Base-by-base conservation (phyloP, 2,888 invertebrate genomes). In the Acrobasis repandana region DNA sequence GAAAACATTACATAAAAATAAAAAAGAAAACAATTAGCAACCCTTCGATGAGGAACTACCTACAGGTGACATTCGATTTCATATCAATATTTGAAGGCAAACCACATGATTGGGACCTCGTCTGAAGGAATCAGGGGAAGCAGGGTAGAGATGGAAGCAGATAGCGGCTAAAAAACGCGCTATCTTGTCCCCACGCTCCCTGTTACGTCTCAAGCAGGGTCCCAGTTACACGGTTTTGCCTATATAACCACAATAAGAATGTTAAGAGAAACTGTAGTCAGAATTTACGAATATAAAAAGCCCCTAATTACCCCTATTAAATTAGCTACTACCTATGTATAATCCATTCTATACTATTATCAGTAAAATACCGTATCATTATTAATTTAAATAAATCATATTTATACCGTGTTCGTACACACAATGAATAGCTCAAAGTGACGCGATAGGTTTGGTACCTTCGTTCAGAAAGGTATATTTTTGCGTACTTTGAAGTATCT, bases 301-400 rank as follows among this genome's bases (percentile, higher is more conserved):
- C 86, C 83, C 85, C 82, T 85, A 86, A 80, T 80, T 81, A 83
- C 79, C 76, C 83, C 88, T 89, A 88, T 85, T 83, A 79, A 85
- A 87, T 88, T 86, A 86, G 79, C 89, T 90, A 88, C 78, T 82
- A 84, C 71, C 84, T 87, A 60, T 60, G 49, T 58, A 87, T 83
- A 83, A 72, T 85, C 75, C 80, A 79, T 86, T 81, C 83, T 87
- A 88, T 81, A 74, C 82, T 88, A 88, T 75, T 69, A 75, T 82
- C 81, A 84, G 81, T 85, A 82, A 83, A 84, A 85, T 79, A 82
- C 70, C 75, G 70, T 83, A 83, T 75, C 73, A 81, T 77, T 77
- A 81, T 77, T 77, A 76, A 70, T 64, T 73, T 78, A 75, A 69
- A 64, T 67, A 67, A 71, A 68, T 65, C 64, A 65, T 66, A 65